phyloP scores from a whole-genome alignment of 2,888 invertebrate species.

The Tricholauxania praeusta region DNA sequence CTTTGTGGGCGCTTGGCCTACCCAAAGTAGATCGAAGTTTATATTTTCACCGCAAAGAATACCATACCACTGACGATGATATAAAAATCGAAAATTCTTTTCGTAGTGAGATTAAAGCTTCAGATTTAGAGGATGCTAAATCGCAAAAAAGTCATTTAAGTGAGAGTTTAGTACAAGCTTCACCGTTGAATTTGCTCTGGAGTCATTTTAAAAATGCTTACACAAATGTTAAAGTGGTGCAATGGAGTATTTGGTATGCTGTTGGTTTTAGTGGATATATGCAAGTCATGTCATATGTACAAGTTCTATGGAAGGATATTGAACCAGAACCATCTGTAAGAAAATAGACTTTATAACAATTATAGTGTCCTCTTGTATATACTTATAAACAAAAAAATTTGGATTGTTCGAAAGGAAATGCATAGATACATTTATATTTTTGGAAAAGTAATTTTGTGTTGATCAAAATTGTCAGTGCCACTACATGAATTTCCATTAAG shows the following conservation, averaged over 20 bases:
- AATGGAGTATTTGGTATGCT: constrained; percentile 86
- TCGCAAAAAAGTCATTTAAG: constrained; percentile 60
- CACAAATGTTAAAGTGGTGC: constrained; percentile 72
- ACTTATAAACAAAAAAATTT: too few species aligned
- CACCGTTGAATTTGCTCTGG: constrained; percentile 69
- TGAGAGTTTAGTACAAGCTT: constrained; percentile 20
- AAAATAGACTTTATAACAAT: not conserved
- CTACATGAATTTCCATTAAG: too few species aligned
- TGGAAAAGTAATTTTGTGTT: too few species aligned
- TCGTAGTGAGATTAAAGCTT: constrained; percentile 12
- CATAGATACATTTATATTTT: too few species aligned
- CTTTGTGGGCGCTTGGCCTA: constrained; percentile 74
- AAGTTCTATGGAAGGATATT: constrained; percentile 77
- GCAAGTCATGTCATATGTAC: constrained; percentile 79
- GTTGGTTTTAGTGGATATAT: constrained; percentile 79
- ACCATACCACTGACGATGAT: constrained; percentile 36
- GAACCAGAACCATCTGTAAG: constrained; percentile 63
- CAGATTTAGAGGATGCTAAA: constrained; percentile 21
- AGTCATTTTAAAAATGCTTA: constrained; percentile 74
- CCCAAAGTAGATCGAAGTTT: constrained; percentile 75
- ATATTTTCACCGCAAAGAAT: constrained; percentile 72
- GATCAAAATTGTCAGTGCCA: too few species aligned
- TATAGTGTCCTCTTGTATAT: too few species aligned
- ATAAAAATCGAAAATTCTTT: constrained; percentile 31
- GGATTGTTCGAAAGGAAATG: too few species aligned